A percentile compares a stretch with the other conserved stretches of the same genome.
phyloP scores from a whole-genome alignment of 2,113 vertebrate genomes.

The Zosterops borbonicus region DNA sequence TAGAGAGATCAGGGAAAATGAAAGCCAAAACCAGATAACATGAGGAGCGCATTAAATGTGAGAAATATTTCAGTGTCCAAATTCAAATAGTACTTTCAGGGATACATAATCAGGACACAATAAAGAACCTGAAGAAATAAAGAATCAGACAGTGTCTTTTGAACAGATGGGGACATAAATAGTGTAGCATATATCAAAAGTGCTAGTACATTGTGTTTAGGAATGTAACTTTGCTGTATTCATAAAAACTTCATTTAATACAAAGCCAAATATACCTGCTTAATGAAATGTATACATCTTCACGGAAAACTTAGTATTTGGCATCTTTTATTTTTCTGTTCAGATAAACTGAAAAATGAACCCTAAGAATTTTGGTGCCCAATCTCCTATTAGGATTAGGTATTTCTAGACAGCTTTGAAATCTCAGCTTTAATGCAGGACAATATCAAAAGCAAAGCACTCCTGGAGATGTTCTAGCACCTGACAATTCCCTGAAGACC shows the following conservation, averaged over 20 bases:
- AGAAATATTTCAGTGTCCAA: slow-evolving; percentile 20
- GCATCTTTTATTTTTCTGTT: slow-evolving; percentile 40
- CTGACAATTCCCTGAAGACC: slow-evolving; percentile 44
- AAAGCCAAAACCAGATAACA: background rate
- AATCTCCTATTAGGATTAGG: background rate
- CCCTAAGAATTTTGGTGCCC: background rate
- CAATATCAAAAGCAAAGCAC: slow-evolving; percentile 46
- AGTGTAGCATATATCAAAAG: slow-evolving; percentile 45
- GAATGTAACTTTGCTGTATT: slow-evolving; percentile 28
- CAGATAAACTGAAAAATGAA: slow-evolving; percentile 33
- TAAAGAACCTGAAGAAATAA: slow-evolving; percentile 10
- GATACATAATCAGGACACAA: slow-evolving; percentile 7
- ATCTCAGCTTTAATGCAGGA: background rate
- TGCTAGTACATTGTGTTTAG: slow-evolving; percentile 14
- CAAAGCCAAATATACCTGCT: background rate
- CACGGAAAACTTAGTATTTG: slow-evolving; percentile 44
- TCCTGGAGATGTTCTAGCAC: slow-evolving; percentile 47
- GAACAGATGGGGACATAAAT: slow-evolving; percentile 46
- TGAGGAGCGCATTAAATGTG: slow-evolving; percentile 4
- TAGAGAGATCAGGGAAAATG: background rate
- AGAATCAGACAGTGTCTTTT: slow-evolving; percentile 14
- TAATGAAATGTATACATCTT: background rate
- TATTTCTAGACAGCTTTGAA: background rate
- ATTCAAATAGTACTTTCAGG: background rate
- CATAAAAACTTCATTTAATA: slow-evolving; percentile 22